A percentile compares a stretch with the other conserved stretches of the same genome.
Conservation (phyloP, 2,113 vertebrate species). For the Cavia porcellus region DNA sequence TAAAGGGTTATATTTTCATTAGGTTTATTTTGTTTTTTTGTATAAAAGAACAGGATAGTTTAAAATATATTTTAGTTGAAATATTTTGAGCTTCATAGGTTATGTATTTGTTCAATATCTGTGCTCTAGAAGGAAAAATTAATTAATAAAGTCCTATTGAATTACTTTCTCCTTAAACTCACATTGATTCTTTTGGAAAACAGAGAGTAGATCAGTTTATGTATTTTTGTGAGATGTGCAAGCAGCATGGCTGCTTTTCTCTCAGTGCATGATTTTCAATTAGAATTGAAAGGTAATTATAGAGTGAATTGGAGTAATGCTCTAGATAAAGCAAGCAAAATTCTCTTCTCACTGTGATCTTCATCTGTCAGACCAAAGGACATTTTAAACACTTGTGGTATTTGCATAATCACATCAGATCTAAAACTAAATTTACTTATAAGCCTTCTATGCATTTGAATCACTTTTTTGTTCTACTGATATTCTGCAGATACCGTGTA, state of each 20-base stretch:
- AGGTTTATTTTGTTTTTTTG: conserved; percentile 28
- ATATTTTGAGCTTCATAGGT: conserved; percentile 45
- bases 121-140: conserved; percentile 19
- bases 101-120: neutral
- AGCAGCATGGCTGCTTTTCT: conserved; percentile 45
- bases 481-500: neutral
- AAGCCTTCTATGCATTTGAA: neutral
- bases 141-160: conserved; percentile 64
- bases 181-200: conserved; percentile 3
- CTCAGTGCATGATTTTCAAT: conserved; percentile 48
- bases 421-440: conserved; percentile 31
- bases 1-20: neutral
- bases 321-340: conserved; percentile 63
- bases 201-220: conserved; percentile 14
- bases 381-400: conserved; percentile 43
- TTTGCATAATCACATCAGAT: conserved; percentile 43
- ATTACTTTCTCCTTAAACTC: conserved; percentile 29
- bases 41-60: neutral
- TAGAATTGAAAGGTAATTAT: conserved; percentile 64
- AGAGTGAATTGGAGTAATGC: conserved; percentile 37
- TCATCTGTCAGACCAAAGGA: conserved; percentile 34
- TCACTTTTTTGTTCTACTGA: neutral
- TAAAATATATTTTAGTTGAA: conserved; percentile 54
- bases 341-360: conserved; percentile 33
- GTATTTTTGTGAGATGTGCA: conserved; percentile 57